Evolutionary conservation across 2,888 invertebrate species (phyloP).

Genomic region (Ryuthela nishihirai): DNA sequence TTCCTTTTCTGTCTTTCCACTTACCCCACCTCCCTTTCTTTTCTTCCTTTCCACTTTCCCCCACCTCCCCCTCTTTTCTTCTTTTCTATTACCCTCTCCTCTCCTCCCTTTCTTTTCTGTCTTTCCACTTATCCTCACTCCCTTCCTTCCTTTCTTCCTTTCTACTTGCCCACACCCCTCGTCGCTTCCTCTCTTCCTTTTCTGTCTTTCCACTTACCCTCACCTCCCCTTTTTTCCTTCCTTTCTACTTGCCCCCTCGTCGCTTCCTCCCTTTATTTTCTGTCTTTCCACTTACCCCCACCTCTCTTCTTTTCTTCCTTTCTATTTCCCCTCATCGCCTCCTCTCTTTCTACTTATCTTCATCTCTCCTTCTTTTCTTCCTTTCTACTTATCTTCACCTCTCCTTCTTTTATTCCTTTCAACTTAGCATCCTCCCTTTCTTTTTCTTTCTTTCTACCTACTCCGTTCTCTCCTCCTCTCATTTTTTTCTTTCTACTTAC

Average conservation of each 20-base stretch:
- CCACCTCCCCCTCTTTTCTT: no score
- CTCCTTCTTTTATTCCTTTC: constrained; percentile 14
- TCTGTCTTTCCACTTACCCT: not conserved
- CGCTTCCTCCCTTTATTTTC: constrained; percentile 20
- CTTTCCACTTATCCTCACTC: no score
- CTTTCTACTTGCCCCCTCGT: constrained; percentile 9
- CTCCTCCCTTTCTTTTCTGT: no score
- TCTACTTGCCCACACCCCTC: no score
- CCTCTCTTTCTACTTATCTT: not conserved
- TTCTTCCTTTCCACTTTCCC: no score
- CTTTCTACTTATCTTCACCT: constrained; percentile 46
- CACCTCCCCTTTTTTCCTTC: not conserved
- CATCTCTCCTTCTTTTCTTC: constrained; percentile 14
- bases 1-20: constrained; percentile 45
- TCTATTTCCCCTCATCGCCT: constrained; percentile 23
- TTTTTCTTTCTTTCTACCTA: constrained; percentile 29
- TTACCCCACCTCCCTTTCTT: no score
- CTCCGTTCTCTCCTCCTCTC: constrained; percentile 12
- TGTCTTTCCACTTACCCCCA: constrained; percentile 39
- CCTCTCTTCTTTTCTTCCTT: constrained; percentile 21
- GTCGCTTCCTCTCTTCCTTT: constrained; percentile 21
- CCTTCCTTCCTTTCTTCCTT: no score
- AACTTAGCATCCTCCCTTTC: constrained; percentile 2
- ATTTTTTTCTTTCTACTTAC: not conserved
- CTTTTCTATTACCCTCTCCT: no score